Evolutionary conservation across 2,797 vertebrate genomes (phyloP).

Genomic region (Pipistrellus kuhlii): DNA sequence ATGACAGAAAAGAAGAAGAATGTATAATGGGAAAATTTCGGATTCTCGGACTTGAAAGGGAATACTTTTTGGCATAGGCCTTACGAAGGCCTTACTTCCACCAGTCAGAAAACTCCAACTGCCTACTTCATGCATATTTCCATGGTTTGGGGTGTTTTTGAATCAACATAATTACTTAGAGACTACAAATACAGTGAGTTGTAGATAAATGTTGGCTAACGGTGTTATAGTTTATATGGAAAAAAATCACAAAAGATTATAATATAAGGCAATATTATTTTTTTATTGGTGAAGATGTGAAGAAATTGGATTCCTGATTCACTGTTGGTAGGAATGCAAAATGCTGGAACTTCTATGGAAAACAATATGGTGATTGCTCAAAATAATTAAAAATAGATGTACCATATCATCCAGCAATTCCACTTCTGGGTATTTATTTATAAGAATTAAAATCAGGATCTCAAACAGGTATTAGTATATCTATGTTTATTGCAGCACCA

Average conservation of each 20-base stretch:
- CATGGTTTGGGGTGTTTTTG: not conserved
- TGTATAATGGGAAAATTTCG: not conserved
- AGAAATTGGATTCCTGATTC: not conserved
- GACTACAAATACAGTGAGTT: not conserved
- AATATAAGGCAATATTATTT: too few species aligned
- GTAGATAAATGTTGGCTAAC: not conserved
- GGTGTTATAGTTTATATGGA: not conserved
- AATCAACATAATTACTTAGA: conserved; percentile 21
- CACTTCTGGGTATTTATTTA: not conserved
- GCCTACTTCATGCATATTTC: not conserved
- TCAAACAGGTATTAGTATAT: not conserved
- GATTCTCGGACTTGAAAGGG: not conserved
- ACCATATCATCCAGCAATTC: not conserved
- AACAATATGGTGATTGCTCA: not conserved
- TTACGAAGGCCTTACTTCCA: not conserved
- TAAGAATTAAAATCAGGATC: not conserved
- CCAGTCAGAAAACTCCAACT: not conserved
- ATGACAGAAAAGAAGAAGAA: not conserved
- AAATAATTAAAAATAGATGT: not conserved
- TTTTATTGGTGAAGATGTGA: not conserved
- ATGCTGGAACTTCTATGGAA: not conserved
- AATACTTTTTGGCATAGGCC: not conserved
- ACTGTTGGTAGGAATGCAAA: not conserved
- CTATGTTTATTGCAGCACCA: not conserved
- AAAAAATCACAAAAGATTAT: not conserved